Evolutionary conservation across 2,797 vertebrate species (phyloP).

Genomic region (Clarias laeviceps): DNA sequence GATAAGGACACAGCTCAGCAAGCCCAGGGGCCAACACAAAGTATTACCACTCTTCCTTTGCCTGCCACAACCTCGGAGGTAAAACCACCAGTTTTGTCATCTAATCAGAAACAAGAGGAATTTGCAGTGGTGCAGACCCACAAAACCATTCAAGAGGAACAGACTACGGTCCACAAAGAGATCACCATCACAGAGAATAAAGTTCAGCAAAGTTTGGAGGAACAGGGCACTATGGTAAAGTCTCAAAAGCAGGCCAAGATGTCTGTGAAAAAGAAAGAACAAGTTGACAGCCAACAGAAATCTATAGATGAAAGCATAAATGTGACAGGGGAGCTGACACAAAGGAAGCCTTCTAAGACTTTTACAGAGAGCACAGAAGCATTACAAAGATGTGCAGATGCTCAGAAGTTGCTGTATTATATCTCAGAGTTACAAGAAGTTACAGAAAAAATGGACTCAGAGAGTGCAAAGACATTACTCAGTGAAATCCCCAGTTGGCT

Average conservation of each 20-base stretch:
- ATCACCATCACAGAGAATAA: constrained; percentile 62
- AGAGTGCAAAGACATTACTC: constrained; percentile 75
- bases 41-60: constrained; percentile 40
- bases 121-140: constrained; percentile 58
- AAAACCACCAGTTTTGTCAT: constrained; percentile 48
- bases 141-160: constrained; percentile 58
- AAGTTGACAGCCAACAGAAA: constrained; percentile 65
- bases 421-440: constrained; percentile 75
- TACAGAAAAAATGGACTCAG: constrained; percentile 68
- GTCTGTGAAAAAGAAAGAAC: constrained; percentile 66
- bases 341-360: constrained; percentile 65
- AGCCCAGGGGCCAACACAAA: constrained; percentile 60
- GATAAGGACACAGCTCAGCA: constrained; percentile 64
- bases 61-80: constrained; percentile 48
- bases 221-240: constrained; percentile 57
- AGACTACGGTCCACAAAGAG: constrained; percentile 63
- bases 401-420: constrained; percentile 75
- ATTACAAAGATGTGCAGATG: constrained; percentile 74
- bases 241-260: constrained; percentile 67
- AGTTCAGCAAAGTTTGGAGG: constrained; percentile 61
- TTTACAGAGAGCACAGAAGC: constrained; percentile 68
- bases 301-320: constrained; percentile 57
- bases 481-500: constrained; percentile 75
- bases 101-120: constrained; percentile 63
- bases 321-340: constrained; percentile 66